A percentile compares a stretch with the other conserved stretches of the same genome.
Evolutionary conservation across 2,888 invertebrate genomes (phyloP).

Genomic region (Morpho helenor): DNA sequence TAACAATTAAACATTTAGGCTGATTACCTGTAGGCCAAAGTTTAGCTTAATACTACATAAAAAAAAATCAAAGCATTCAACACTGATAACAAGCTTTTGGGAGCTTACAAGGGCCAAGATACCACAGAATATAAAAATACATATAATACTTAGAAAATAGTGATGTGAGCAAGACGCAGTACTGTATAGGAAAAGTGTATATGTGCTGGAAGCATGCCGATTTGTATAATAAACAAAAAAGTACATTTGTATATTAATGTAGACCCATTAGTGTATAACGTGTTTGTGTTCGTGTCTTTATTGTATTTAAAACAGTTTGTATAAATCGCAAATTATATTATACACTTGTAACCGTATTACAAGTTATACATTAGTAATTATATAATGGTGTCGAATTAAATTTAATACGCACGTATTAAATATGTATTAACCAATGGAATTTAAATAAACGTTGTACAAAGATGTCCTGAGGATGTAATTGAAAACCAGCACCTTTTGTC

Average conservation of each 20-base stretch:
- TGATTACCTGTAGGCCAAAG: conserved; percentile 1
- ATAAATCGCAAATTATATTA: background rate
- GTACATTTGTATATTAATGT: conserved; percentile 34
- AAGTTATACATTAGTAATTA: background rate
- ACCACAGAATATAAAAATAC: conserved; percentile 21
- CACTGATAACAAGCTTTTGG: conserved; percentile 20
- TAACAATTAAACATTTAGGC: too few species aligned
- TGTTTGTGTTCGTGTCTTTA: conserved; percentile 37
- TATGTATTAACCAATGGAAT: too few species aligned
- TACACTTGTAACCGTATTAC: too few species aligned
- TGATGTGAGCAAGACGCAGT: conserved; percentile 21
- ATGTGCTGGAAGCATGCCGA: conserved; percentile 30
- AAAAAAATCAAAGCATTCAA: conserved; percentile 20
- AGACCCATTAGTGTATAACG: conserved; percentile 66
- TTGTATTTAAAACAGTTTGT: background rate
- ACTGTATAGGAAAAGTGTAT: conserved; percentile 24
- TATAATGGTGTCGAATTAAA: conserved; percentile 29
- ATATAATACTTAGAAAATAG: conserved; percentile 15
- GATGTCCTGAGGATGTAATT: too few species aligned
- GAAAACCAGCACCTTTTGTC: conserved; percentile 22
- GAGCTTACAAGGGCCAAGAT: conserved; percentile 12
- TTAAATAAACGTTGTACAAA: too few species aligned
- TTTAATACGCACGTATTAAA: background rate
- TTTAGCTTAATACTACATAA: conserved; percentile 13
- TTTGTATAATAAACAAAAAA: conserved; percentile 9